Evolutionary conservation across 2,113 vertebrate genomes (phyloP), one percentile per base, ranked within the genome.

Genomic region (Bubo bubo): DNA sequence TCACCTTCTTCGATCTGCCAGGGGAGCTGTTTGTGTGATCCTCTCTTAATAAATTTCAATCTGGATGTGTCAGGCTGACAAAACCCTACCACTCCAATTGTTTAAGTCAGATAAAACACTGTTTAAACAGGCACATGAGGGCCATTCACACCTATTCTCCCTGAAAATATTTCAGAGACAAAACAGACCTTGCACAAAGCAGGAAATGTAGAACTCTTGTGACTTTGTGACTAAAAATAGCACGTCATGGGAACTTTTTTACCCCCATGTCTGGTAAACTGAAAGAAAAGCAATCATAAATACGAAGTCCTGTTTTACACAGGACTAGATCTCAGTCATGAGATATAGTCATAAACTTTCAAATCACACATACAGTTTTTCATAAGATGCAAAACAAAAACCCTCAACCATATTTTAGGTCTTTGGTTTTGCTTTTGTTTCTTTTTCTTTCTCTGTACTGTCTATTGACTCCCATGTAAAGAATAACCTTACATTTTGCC

Each of bases 81-180:
- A 92, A 95, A 80, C 71, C 20, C 37, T 62, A 66, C 26, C 23
- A 60, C 47, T 91, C 73, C 37, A 50, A 89, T 74, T 68, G n/a
- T 90, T 95, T 93, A 77, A 95, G 47, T 58, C 47, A 89, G 79
- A 83, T 63, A 91, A 94, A 95, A 82, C 50, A 79, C 24, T 81
- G 21, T 86, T 92, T 93, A 85, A 90, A 59, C 26, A 71, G 62
- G 50, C 35, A 50, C 27, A 71, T 0, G 2, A 68, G 37, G 39
- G 43, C 35, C n/a, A 80, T 93, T 92, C 86, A 90, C 67, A 92
- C 59, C 37, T 83, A 47, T 83, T 94, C 66, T 92, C 74, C 82
- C 91, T 63, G 47, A 91, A 90, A 94, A 86, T 67, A 70, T 66
- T 82, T 85, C 15, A 14, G 45, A 91, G 63, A 45, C 27, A 71